Percentiles rank a stretch among this genome's conserved stretches.
Evolutionary conservation across 2,888 invertebrate genomes (phyloP).

Genomic region (Sipunculus nudus): DNA sequence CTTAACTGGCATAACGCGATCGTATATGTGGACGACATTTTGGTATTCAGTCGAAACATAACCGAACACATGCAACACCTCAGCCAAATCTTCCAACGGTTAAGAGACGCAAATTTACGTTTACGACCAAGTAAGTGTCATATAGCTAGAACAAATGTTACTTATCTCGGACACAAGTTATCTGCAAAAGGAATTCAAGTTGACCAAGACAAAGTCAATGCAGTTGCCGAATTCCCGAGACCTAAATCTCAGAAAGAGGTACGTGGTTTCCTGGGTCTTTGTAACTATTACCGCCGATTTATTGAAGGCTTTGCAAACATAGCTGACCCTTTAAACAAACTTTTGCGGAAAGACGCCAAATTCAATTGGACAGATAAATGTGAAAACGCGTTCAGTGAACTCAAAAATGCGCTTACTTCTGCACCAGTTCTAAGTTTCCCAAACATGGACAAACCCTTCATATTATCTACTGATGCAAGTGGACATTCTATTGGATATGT

Average conservation of each 20-base stretch:
- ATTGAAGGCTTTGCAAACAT: not conserved
- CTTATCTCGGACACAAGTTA: not conserved
- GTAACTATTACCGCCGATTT: constrained; percentile 8
- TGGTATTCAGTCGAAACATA: not conserved
- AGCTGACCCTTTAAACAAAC: not conserved
- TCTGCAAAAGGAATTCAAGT: constrained; percentile 1
- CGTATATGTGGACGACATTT: constrained; percentile 2
- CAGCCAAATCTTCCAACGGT: not conserved
- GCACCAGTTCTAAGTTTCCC: constrained; percentile 6
- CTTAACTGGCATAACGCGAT: not conserved
- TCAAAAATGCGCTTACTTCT: not conserved
- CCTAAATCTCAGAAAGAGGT: not conserved
- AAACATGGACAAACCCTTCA: not conserved
- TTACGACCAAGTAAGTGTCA: constrained; percentile 3
- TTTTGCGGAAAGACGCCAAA: not conserved
- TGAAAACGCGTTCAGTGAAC: not conserved
- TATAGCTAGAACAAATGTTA: not conserved
- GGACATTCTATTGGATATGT: no score
- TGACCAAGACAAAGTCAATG: not conserved
- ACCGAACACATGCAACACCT: not conserved
- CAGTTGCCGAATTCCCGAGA: not conserved
- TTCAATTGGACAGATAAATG: not conserved
- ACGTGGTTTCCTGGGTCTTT: constrained; percentile 3
- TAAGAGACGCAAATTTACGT: not conserved
- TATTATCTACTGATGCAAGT: constrained; percentile 5